Base-by-base conservation (phyloP, 2,113 vertebrate genomes). In the Pelusios castaneus region DNA sequence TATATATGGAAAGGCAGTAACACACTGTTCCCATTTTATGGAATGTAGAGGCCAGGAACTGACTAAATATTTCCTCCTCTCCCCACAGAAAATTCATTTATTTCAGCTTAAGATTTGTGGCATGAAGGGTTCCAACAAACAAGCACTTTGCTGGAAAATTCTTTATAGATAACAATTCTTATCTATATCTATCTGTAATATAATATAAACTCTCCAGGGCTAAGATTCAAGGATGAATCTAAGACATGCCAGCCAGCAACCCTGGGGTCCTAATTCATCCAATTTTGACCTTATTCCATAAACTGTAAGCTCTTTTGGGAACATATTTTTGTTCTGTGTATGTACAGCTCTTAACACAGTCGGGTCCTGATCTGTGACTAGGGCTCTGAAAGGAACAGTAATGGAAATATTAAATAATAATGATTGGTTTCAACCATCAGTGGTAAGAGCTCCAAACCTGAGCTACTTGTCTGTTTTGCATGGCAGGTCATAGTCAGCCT, bases 281-380 rank as follows among this genome's bases (percentile, higher is more conserved):
- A 56, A 81, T 92, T 87, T 92, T 91, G 92, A 85, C 94, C 95
- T 82, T 75, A 67, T 96, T 97, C 89, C 27, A 60, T 60, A 60
- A 60, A 31, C 31, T 60, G 56, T 56, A 56, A 56, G 24, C 24
- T 56, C 55, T 27, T 55, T 56, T 56, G 55, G 8, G 24, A 60
- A 11, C 56, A 6, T 60, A 14, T 60, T 60, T 60, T 60, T 60
- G 56, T 60, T 60, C 56, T 60, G 29, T 60, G 11, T 60, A 60
- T 60, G 25, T 29, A 60, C 27, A 60, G 11, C 29, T 29, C 56
- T 60, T 60, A 60, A 60, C 56, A 31, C 27, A 31, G 56, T 60
- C 10, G 10, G 56, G 11, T 60, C 29, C 56, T 60, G 56, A 60
- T 60, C 12, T 11, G 27, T 60, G 56, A 31, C 11, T 31, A 60